Base-by-base conservation (phyloP, 2,797 vertebrate genomes). In the Pygocentrus nattereri region DNA sequence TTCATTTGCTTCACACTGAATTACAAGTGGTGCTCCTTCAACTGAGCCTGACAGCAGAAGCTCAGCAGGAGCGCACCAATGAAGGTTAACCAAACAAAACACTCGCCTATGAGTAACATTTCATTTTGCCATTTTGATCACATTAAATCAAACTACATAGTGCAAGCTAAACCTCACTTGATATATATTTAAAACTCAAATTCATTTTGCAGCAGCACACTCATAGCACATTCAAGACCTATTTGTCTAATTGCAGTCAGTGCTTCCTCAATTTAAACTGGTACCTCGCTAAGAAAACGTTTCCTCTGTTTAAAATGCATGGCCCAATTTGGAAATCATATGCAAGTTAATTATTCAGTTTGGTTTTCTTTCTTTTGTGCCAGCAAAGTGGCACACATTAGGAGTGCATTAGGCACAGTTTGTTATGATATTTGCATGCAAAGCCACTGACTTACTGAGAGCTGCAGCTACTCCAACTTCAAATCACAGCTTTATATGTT, bases 271-370 rank as follows among this genome's bases (percentile, higher is more conserved):
- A 18, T 19, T 64, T 67, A 25, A 23, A 6, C 38, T 16, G 13
- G 7, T 25, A 25, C 25, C 2, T 52, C 6, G 34, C 52, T 69
- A 16, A 68, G 62, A 49, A 83, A 75, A 75, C 44, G 2, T 54
- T 69, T 34, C 5, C 25, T 74, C 64, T 74, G 82, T 83, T 83
- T 83, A 75, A 70, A 79, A 64, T 76, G 65, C 77, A 83, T 75
- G 72, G 25, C 82, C 64, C 64, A 70, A 44, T 79, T 79, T 83
- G 61, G 54, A 62, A 79, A 76, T 71, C 72, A 47, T 64, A 74
- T 34, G 21, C 77, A 69, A 62, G 71, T 79, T 83, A 71, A 83
- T 79, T 83, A 83, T 83, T 83, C 71, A 83, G 65, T 49, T 67
- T 83, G 34, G 25, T 61, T 76, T 79, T 71, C 25, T 27, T 65